phyloP scores from a whole-genome alignment of 2,113 vertebrate genomes.

The Corydoras maculifer region DNA sequence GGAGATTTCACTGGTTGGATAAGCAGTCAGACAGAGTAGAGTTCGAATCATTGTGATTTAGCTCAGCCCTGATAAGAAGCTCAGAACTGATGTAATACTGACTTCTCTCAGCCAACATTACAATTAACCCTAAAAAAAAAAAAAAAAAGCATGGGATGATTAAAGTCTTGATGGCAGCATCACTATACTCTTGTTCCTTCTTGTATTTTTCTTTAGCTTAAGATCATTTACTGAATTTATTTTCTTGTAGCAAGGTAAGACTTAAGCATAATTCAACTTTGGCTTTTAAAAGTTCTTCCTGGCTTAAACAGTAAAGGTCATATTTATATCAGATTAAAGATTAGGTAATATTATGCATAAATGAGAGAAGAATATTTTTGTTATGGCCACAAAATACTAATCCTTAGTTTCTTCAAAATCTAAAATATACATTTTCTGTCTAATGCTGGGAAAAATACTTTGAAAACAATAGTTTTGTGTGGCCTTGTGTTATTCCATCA shows the following conservation, averaged over 20 bases:
- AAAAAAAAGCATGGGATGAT: neutral
- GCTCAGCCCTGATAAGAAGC: neutral
- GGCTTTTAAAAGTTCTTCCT: slow-evolving; percentile 4
- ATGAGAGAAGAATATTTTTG: neutral
- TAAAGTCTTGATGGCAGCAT: neutral
- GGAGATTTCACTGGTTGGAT: slow-evolving; percentile 15
- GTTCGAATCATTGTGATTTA: slow-evolving; percentile 18
- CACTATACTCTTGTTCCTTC: neutral
- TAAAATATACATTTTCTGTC: no score
- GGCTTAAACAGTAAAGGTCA: neutral
- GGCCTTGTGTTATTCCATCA: no score
- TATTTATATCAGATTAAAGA: neutral
- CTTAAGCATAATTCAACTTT: slow-evolving; percentile 1
- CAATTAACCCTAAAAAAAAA: neutral
- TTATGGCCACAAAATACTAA: no score
- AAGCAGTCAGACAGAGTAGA: slow-evolving; percentile 10
- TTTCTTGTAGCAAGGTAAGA: neutral
- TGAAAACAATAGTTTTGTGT: no score
- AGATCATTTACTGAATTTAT: neutral
- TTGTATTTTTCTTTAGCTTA: neutral
- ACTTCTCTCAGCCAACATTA: slow-evolving; percentile 4
- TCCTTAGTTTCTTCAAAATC: no score
- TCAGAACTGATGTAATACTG: neutral
- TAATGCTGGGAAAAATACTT: no score
- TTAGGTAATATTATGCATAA: slow-evolving; percentile 2